Evolutionary conservation across 2,797 vertebrate species (phyloP), one percentile per base, ranked within the genome.

Genomic region (Gorsachius magnificus): DNA sequence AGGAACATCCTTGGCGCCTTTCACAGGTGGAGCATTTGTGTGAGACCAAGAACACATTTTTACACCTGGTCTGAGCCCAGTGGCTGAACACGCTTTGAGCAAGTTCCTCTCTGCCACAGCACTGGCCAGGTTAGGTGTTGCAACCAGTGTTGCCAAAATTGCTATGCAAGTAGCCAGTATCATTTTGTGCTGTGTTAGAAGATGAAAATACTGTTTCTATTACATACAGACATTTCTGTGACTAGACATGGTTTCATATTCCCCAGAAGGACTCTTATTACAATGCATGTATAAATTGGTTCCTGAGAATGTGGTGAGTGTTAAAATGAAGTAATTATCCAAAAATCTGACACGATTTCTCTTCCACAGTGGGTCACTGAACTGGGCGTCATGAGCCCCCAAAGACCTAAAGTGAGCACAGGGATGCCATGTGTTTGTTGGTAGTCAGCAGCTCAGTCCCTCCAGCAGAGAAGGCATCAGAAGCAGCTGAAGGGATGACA

Each of bases 1-100:
- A 3, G 96, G 95, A 95, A 95, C 87, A 5, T 24, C 90, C 41
- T 96, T 96, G 97, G 95, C 94, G 97, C 45, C 66, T 60, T 86
- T 50, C 7, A 64, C 84, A 82, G 91, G 78, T 10, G 51, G 56
- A n/a, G 78, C 14, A 8, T 90, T 89, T 76, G 28, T 87, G 58
- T 85, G 88, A 95, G 84, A 93, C 41, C 48, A 12, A 84, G 75
- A 86, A 50, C 16, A 6, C 26, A 13, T 65, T 92, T 70, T 93
- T 96, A 66, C 56, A 36, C 33, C 17, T 25, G 69, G 24, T 63
- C 70, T 38, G 33, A 76, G 38, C 89, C 83, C 89, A 88, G 85
- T 1, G 5, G 25, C 80, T 20, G 22, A 94, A 94, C 89, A 48
- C 3, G 33, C 48, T 36, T 50, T 85, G 70, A 77, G 87, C 38